Base-by-base conservation (phyloP, 2,113 vertebrate genomes). In the Tympanuchus pallidicinctus region DNA sequence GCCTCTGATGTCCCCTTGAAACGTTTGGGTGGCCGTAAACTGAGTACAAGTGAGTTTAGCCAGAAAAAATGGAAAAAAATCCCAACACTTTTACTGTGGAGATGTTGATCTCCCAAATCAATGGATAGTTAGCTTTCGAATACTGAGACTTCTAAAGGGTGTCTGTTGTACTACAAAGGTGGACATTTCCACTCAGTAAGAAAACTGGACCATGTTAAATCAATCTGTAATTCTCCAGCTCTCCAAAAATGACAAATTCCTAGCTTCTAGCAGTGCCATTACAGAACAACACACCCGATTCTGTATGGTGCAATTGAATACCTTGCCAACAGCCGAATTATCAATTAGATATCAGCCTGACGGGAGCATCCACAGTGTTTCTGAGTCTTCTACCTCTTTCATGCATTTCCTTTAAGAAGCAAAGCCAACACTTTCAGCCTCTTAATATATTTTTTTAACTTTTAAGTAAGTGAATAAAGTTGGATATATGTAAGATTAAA, bases 301-400 rank as follows among this genome's bases (percentile, higher is more conserved):
- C 36, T 61, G 65, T 30, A 54, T 73, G 72, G 79, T 76, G 48
- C 80, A 78, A 48, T 48, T 93, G 78, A 74, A 78, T 60, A 78
- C 72, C 30, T 78, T 72, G 75, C 52, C 93, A 92, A 92, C 17
- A 89, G 84, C 54, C 0, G 13, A 64, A 24, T 34, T 56, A 72
- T 89, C 82, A 78, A 77, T 95, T 93, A 72, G 78, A 74, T 65
- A 52, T 24, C 90, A 72, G 90, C 80, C 64, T 78, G 54, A 60
- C 59, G 61, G 95, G 78, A 95, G 69, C 76, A 94, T 86, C 73
- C 86, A 6, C 0, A 30, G 78, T 94, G 89, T 93, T 96, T 96
- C 96, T 93, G 77, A 95, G 91, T 89, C 81, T 93, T 94, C 96
- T 97, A 96, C 97, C 96, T 97, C 96, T 95, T 96, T 82, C 73